Percentiles rank a stretch among this genome's conserved stretches.
phyloP scores from a whole-genome alignment of 2,113 vertebrate genomes.

The Clarias macrocephalus region DNA sequence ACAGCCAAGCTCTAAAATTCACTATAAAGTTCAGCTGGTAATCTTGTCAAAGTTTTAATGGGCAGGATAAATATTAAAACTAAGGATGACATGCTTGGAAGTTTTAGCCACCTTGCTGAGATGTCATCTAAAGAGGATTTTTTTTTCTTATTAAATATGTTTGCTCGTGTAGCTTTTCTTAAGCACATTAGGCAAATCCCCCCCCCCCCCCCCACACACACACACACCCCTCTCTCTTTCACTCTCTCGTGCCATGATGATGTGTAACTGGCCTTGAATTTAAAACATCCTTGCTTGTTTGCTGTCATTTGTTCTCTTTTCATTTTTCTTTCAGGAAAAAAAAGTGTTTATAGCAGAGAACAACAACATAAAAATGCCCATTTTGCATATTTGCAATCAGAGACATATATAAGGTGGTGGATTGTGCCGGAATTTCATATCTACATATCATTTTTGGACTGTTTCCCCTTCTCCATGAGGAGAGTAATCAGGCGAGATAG shows the following conservation, averaged over 20 bases:
- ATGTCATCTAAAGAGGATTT: neutral
- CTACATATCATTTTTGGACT: conserved; percentile 42
- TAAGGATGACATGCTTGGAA: neutral
- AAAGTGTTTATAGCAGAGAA: neutral
- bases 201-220: neutral
- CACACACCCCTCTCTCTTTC: too few species aligned
- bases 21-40: conserved; percentile 2
- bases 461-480: conserved; percentile 33
- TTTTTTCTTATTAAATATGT: neutral
- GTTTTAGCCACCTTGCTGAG: neutral
- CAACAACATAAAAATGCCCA: neutral
- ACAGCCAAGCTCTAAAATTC: conserved; percentile 18
- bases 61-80: neutral
- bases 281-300: neutral
- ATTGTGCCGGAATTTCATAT: conserved; percentile 22
- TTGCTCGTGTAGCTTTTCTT: neutral
- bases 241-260: neutral
- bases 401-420: conserved; percentile 14
- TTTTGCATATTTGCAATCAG: conserved; percentile 38
- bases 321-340: neutral
- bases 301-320: neutral
- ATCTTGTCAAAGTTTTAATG: neutral
- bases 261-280: neutral
- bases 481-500: conserved; percentile 54
- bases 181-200: neutral